Conservation (phyloP, 1,140 invertebrate genomes). For the Araneus ventricosus region DNA sequence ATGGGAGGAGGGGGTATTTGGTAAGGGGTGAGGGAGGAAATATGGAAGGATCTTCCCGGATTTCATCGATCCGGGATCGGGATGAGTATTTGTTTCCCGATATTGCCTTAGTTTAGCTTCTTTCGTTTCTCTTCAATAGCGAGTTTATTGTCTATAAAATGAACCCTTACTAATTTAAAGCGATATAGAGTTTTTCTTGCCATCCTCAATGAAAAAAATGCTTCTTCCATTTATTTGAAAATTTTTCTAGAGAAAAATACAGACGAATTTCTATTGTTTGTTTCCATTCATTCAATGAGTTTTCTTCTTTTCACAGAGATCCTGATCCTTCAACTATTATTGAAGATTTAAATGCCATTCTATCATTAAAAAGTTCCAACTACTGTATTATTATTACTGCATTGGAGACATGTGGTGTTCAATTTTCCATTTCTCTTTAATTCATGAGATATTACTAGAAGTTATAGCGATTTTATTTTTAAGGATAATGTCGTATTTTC, state of each 20-base stretch:
- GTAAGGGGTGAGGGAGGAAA: background rate
- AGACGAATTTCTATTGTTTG: background rate
- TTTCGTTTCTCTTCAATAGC: background rate
- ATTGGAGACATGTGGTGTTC: no score
- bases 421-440: no score
- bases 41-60: constrained; percentile 34
- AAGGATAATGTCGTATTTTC: no score
- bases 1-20: background rate
- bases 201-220: no score
- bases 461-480: no score
- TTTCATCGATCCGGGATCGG: background rate
- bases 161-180: background rate
- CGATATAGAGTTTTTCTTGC: background rate
- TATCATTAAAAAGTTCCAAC: no score
- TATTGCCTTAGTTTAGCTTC: constrained; percentile 33
- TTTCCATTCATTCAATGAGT: background rate
- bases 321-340: background rate
- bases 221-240: background rate
- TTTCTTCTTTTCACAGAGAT: background rate
- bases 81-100: constrained; percentile 29
- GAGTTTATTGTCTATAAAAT: constrained; percentile 15
- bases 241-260: background rate
- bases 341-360: background rate
- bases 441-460: no score
- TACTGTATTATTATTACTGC: no score